Conservation (phyloP, 2,888 invertebrate species). For the Alloplasta piceator region DNA sequence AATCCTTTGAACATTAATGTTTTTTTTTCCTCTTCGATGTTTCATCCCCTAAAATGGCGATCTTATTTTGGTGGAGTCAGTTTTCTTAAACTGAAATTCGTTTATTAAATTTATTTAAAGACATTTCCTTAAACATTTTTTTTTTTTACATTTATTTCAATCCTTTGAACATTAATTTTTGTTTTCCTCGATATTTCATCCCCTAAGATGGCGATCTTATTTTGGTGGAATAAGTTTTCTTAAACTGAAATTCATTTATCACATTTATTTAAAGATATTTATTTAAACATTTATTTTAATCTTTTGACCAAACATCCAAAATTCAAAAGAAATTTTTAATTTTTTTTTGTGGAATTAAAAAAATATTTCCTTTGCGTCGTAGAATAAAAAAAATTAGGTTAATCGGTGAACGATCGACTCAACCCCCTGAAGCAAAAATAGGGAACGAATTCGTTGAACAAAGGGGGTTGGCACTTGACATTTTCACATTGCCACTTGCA, state of each 20-base stretch:
- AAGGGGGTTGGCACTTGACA: conserved; percentile 50
- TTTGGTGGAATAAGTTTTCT: background rate
- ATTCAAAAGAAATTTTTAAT: too few relatives aligned
- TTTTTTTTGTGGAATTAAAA: too few relatives aligned
- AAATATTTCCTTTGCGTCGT: too few relatives aligned
- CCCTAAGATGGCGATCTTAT: too few relatives aligned
- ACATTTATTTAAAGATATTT: too few relatives aligned
- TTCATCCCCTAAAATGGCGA: conserved; percentile 1
- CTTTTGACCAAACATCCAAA: too few relatives aligned
- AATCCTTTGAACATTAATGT: background rate
- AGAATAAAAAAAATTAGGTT: background rate
- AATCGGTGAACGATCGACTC: conserved; percentile 21
- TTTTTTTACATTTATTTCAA: conserved; percentile 11
- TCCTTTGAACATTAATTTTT: too few relatives aligned
- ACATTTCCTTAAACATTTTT: too few relatives aligned
- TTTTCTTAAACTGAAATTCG: conserved; percentile 8
- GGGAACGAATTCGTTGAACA: background rate
- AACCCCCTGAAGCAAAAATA: background rate
- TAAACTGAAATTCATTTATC: too few relatives aligned
- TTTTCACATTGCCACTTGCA: conserved; percentile 34
- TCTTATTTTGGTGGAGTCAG: conserved; percentile 5
- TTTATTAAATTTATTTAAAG: too few relatives aligned
- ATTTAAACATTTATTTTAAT: too few relatives aligned
- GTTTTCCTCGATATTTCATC: too few relatives aligned
- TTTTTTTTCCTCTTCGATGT: conserved; percentile 13